Evolutionary conservation across 2,113 vertebrate genomes (phyloP), one percentile per base, ranked within the genome.

Genomic region (Pollachius pollachius): DNA sequence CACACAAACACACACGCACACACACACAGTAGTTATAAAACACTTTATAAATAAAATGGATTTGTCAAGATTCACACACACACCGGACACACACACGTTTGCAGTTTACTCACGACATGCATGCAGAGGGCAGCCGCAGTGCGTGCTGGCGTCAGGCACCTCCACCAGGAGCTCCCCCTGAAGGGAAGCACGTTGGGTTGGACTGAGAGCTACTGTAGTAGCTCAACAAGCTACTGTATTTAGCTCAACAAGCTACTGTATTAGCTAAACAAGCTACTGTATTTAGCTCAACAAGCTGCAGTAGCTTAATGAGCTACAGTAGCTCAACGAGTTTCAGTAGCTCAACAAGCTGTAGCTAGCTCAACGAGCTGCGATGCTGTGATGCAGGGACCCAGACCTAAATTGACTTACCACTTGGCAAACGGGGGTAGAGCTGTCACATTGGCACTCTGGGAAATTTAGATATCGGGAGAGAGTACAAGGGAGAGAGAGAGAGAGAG

Each of bases 91-190:
- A 41, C 37, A 41, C 9, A 48, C 12, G 41, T 2, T 12, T 57
- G n/a, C 15, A 62, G 64, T 66, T 58, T 52, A 88, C 70, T 85
- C 95, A 98, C 96, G 94, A 88, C 96, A 98, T 68, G 83, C 60
- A 63, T 94, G 94, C 77, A 89, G 92, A 76, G 82, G 84, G 81
- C 97, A 99, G 88, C 92, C 96, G 83, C 97, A 99, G 68, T 85
- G 70, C 67, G 87, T 92, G 78, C 89, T 93, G 88, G 92, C 77
- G 66, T 86, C 90, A 34, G 54, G 86, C 37, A 95, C 90, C 89
- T 94, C 85, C 74, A 91, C 89, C 83, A 85, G 87, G 85, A 93
- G 87, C 92, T 98, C 97, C 86, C 96, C 97, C 97, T 99, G 81
- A 76, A 74, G 77, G 63, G 81, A 78, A 89, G 87, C 72, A 76